Evolutionary conservation across 2,888 invertebrate genomes (phyloP), one percentile per base, ranked within the genome.

Genomic region (Acanthosepion pharaonis): DNA sequence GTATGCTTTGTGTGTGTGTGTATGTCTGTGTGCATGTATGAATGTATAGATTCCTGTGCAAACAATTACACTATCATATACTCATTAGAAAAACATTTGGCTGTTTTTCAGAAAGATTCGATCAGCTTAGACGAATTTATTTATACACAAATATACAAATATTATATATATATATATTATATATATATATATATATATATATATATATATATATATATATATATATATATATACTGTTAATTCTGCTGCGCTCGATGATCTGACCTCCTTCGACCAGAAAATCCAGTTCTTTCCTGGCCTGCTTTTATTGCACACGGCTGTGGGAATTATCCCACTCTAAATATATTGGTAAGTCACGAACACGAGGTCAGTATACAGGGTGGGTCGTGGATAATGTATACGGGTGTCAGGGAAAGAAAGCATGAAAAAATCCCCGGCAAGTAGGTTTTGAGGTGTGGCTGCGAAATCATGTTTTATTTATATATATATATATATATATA

Each of bases 271-370:
- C n/a, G 78, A 78, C 78, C 78, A 78, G 78, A 78, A n/a, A 78
- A 78, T 78, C 78, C 78, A 78, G n/a, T n/a, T 78, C n/a, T n/a
- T n/a, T n/a, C n/a, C 78, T 78, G n/a, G n/a, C n/a, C 15, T 78
- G n/a, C n/a, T 78, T 78, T 78, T 78, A 78, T 78, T 78, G 78
- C n/a, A 18, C n/a, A 33, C 78, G 78, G n/a, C n/a, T n/a, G 78
- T 78, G 78, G 78, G 78, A 78, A 78, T 78, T 78, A 78, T 78
- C 78, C n/a, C 78, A 78, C 78, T 78, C 78, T 78, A 78, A 78
- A 78, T 78, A 78, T 78, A 78, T 78, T 78, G 78, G 78, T 78
- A 78, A n/a, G 78, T 78, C 78, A 78, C 78, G 78, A 78, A n/a
- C 78, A 11, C n/a, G 78, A 78, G 78, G 78, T 78, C 78, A 78